Base-by-base conservation (phyloP, 2,888 invertebrate genomes). In the Amiota mariae region DNA sequence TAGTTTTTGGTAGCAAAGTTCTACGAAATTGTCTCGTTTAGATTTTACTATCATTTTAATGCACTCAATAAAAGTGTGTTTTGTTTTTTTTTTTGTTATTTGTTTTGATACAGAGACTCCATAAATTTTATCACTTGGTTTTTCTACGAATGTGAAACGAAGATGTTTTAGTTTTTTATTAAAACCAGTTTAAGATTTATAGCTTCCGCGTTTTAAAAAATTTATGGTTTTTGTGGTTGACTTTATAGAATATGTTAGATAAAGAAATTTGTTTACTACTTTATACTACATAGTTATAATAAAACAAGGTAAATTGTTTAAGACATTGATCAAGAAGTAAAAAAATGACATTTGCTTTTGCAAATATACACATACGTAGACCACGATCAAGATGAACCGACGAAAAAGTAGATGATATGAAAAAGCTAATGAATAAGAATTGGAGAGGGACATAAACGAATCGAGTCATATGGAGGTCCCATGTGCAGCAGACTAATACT, bases 101-200 rank as follows among this genome's bases (percentile, higher is more conserved):
- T 59, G 59, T 59, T 36, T 36, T 36, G 36, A 36, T 36, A 36
- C 4, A 36, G 36, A 6, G 36, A 36, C 36, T 6, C 36, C 6
- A 36, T 36, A 36, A 36, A 36, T 36, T 36, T 36, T 36, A 6
- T 36, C 36, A 36, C 59, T 20, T 18, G 20, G 59, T 20, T 59
- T 20, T 59, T 59, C 59, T 59, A 20, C 59, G 59, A 59, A 59
- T 59, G 54, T n/a, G n/a, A 51, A n/a, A n/a, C 12, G 12, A 51
- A 51, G n/a, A 51, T 59, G 15, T 20, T 59, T 59, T 20, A 20
- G 20, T 59, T 59, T 59, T 18, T 15, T 13, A 59, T 18, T 59
- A 59, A 13, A 63, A 63, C 63, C 12, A 36, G 63, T 63, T 36
- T 63, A n/a, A 63, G 63, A 63, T 24, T 63, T 63, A 63, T 63